A percentile compares a stretch with the other conserved stretches of the same genome.
Conservation (phyloP, 2,888 invertebrate species). For the Gryllus longicercus region DNA sequence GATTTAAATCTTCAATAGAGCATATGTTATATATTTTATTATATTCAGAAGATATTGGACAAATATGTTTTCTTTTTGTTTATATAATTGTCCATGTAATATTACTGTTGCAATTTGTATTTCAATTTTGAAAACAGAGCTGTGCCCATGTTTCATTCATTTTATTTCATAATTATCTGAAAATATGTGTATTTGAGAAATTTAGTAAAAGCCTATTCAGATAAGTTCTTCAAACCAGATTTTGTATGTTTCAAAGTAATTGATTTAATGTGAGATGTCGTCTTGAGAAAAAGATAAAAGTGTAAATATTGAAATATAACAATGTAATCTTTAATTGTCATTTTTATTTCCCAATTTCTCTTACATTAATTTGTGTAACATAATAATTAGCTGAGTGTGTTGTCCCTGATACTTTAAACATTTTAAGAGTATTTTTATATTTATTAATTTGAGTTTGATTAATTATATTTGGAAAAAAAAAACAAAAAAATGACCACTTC, state of each 20-base stretch:
- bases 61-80: not conserved
- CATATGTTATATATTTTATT: not conserved
- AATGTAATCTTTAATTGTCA: not conserved
- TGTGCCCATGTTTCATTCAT: not conserved
- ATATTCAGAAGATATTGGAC: not conserved
- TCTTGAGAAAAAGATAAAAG: not conserved
- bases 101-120: not conserved
- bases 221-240: too few species aligned
- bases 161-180: not conserved
- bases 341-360: not conserved
- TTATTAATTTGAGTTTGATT: too few species aligned
- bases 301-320: constrained; percentile 8
- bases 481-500: too few species aligned
- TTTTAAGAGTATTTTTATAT: too few species aligned
- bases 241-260: too few species aligned
- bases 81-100: not conserved
- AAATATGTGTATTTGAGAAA: not conserved
- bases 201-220: too few species aligned
- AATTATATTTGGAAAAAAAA: too few species aligned
- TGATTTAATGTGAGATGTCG: not conserved
- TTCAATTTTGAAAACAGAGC: not conserved
- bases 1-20: not conserved
- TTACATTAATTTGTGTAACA: too few species aligned
- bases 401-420: too few species aligned
- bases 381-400: too few species aligned